phyloP scores from a whole-genome alignment of 1,140 invertebrate genomes.

The Aricia agestis region DNA sequence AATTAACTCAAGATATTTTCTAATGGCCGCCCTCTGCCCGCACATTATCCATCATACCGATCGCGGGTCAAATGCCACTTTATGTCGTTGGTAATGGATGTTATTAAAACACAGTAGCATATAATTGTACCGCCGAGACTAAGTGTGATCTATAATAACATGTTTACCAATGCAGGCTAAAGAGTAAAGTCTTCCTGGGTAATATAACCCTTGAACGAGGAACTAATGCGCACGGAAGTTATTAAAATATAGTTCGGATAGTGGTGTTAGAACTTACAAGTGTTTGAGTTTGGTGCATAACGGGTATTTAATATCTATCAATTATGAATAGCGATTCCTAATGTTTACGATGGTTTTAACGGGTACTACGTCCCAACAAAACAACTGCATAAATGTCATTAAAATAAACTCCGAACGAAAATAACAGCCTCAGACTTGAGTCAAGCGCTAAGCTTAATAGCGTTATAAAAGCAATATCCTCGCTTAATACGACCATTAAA shows the following conservation, averaged over 20 bases:
- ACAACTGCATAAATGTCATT: too few relatives aligned
- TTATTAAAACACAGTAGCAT: conserved; percentile 8
- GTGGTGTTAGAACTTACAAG: too few relatives aligned
- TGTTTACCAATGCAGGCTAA: background rate
- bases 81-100: conserved; percentile 10
- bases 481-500: background rate
- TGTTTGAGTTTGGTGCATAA: too few relatives aligned
- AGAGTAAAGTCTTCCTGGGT: background rate
- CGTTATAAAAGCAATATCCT: background rate
- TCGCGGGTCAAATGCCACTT: conserved; percentile 10
- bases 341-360: too few relatives aligned
- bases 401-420: background rate
- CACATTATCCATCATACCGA: conserved; percentile 4
- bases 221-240: background rate
- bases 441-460: background rate
- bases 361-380: too few relatives aligned
- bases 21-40: conserved; percentile 3
- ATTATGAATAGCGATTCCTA: too few relatives aligned
- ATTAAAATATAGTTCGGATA: background rate
- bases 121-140: background rate
- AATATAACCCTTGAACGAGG: background rate
- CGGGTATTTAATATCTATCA: too few relatives aligned
- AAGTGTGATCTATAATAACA: background rate
- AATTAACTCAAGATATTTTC: conserved; percentile 5
- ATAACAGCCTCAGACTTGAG: background rate